Evolutionary conservation across 1,140 invertebrate species (phyloP).

Genomic region (Sycobia sp.): DNA sequence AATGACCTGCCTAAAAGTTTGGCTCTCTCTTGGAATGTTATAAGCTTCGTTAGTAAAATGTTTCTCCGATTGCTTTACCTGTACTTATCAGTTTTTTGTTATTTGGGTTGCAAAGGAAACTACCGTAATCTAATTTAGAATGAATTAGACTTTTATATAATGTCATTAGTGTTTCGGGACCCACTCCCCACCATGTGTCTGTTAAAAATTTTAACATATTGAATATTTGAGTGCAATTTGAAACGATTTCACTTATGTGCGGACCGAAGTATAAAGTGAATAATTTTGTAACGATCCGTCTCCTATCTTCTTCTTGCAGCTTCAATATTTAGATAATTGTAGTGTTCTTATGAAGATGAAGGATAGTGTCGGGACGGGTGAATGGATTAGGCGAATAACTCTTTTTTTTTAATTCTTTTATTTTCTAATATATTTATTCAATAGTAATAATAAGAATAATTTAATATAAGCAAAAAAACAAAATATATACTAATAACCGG

Average conservation of each 20-base stretch:
- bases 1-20: neutral
- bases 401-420: too few relatives aligned
- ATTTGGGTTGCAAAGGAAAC: slow-evolving; percentile 4
- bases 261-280: neutral
- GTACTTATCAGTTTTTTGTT: neutral
- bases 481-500: too few relatives aligned
- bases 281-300: too few relatives aligned
- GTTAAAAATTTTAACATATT: slow-evolving; percentile 18
- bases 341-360: too few relatives aligned
- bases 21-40: neutral
- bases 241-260: neutral
- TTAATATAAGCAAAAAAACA: too few relatives aligned
- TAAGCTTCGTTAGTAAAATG: slow-evolving; percentile 9
- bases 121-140: slow-evolving; percentile 1
- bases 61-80: slow-evolving; percentile 13
- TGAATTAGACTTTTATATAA: slow-evolving; percentile 1
- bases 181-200: slow-evolving; percentile 16
- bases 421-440: too few relatives aligned
- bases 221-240: neutral
- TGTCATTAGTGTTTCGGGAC: neutral
- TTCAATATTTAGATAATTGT: too few relatives aligned
- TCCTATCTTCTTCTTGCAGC: too few relatives aligned
- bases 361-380: too few relatives aligned
- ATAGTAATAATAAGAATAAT: too few relatives aligned
- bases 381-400: too few relatives aligned